Evolutionary conservation across 2,888 invertebrate genomes (phyloP).

Genomic region (Drosophila quasianomalipes): DNA sequence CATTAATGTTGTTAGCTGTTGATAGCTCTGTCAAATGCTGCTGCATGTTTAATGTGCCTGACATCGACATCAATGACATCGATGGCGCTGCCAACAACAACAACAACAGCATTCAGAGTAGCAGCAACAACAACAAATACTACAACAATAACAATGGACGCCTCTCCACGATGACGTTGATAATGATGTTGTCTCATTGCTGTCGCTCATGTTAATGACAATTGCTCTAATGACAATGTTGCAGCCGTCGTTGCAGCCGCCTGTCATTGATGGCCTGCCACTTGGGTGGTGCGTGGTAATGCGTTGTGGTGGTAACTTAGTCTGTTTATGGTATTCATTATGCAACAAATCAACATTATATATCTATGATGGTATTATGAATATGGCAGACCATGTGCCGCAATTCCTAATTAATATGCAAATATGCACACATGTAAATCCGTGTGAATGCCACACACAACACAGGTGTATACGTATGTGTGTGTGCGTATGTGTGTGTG

Average conservation of each 20-base stretch:
- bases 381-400: conserved; percentile 64
- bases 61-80: conserved; percentile 68
- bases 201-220: conserved; percentile 77
- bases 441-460: conserved; percentile 42
- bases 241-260: conserved; percentile 35
- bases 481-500: conserved; percentile 10
- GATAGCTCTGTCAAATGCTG: conserved; percentile 78
- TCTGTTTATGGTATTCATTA: conserved; percentile 76
- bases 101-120: conserved; percentile 11
- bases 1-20: conserved; percentile 78
- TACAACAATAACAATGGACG: conserved; percentile 13
- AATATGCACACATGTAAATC: conserved; percentile 70
- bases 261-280: conserved; percentile 22
- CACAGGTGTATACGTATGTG: conserved; percentile 6
- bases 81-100: conserved; percentile 54
- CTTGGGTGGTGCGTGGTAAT: conserved; percentile 3
- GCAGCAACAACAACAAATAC: conserved; percentile 11
- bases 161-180: conserved; percentile 58
- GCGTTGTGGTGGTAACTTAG: conserved; percentile 36
- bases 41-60: conserved; percentile 78
- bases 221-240: conserved; percentile 78
- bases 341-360: conserved; percentile 75
- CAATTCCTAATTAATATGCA: conserved; percentile 76
- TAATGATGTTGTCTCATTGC: conserved; percentile 77
- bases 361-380: conserved; percentile 76